Percentiles rank a stretch among this genome's conserved stretches.
Evolutionary conservation across 2,113 vertebrate genomes (phyloP).

Genomic region (Heloderma charlesbogerti): DNA sequence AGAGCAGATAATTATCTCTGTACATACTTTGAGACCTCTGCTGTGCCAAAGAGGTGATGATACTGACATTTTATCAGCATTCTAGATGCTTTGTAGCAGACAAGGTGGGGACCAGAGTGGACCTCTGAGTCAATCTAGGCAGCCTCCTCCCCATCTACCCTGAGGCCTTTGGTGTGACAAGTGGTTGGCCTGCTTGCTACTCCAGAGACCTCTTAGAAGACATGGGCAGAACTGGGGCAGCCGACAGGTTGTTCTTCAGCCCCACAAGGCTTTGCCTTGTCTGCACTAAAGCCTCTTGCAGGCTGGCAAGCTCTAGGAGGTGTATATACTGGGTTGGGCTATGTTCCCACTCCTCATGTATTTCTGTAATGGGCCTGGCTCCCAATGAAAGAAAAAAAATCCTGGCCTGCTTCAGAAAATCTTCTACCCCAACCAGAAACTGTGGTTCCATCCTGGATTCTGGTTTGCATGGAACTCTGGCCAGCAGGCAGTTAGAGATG

Average conservation of each 20-base stretch:
- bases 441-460: background rate
- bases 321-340: background rate
- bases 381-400: background rate
- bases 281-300: too few species aligned
- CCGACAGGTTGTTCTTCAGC: too few species aligned
- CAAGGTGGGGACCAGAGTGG: background rate
- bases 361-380: background rate
- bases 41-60: background rate
- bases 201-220: background rate
- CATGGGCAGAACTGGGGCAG: background rate
- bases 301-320: background rate
- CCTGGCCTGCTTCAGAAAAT: background rate
- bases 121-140: background rate
- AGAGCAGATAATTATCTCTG: background rate
- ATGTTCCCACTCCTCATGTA: background rate
- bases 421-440: background rate
- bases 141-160: background rate
- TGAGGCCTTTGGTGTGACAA: background rate
- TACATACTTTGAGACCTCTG: background rate
- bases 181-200: background rate
- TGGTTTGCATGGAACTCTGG: background rate
- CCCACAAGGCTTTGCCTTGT: background rate
- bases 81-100: background rate
- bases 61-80: background rate
- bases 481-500: background rate